Evolutionary conservation across 2,888 invertebrate genomes (phyloP).

Genomic region (Xestia xanthographa): DNA sequence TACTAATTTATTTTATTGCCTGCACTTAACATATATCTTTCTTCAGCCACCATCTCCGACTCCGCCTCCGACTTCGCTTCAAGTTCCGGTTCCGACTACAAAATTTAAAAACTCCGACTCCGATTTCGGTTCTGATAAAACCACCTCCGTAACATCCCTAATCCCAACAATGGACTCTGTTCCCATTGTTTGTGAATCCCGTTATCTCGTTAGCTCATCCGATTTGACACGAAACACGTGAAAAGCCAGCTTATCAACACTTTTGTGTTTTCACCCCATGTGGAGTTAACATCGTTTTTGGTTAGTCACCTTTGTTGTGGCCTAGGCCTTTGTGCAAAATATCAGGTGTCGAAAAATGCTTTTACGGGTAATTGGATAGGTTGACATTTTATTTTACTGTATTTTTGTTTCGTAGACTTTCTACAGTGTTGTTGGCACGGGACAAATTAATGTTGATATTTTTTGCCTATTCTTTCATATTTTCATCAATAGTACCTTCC

Average conservation of each 20-base stretch:
- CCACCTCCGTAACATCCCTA: too few species aligned
- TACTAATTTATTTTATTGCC: too few species aligned
- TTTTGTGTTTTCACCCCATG: slow-evolving; percentile 24
- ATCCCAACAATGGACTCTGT: slow-evolving; percentile 36
- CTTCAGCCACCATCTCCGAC: too few species aligned
- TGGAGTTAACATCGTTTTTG: slow-evolving; percentile 1
- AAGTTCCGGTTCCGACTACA: too few species aligned
- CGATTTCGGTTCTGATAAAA: too few species aligned
- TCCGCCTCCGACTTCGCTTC: too few species aligned
- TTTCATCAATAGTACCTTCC: not conserved
- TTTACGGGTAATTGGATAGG: slow-evolving; percentile 21
- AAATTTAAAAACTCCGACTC: too few species aligned
- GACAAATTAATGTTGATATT: slow-evolving; percentile 15
- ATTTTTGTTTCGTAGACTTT: slow-evolving; percentile 14
- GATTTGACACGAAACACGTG: slow-evolving; percentile 35
- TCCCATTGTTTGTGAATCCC: slow-evolving; percentile 37
- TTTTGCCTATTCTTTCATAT: not conserved
- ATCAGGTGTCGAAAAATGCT: slow-evolving; percentile 37
- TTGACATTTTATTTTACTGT: slow-evolving; percentile 2
- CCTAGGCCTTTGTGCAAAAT: slow-evolving; percentile 35
- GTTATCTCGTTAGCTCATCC: slow-evolving; percentile 30
- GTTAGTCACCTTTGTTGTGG: slow-evolving; percentile 14
- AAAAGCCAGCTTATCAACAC: slow-evolving; percentile 26
- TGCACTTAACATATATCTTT: too few species aligned
- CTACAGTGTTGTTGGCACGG: slow-evolving; percentile 5